Evolutionary conservation across 2,113 vertebrate genomes (phyloP).

Genomic region (Phrynosoma platyrhinos): DNA sequence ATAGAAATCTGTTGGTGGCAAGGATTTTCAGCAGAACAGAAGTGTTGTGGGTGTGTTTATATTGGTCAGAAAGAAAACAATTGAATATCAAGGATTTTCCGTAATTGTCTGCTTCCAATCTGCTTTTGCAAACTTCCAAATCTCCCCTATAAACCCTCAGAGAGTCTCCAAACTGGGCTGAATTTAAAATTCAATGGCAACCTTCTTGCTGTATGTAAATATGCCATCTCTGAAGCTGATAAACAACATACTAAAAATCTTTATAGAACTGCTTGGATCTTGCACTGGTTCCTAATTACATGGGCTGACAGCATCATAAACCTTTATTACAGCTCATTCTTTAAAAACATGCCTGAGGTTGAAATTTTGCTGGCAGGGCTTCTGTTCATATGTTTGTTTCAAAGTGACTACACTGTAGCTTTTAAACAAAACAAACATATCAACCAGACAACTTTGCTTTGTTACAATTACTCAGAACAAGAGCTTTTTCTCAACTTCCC

Average conservation of each 20-base stretch:
- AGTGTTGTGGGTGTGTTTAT: too few relatives aligned
- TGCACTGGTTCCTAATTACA: constrained; percentile 27
- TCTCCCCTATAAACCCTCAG: background rate
- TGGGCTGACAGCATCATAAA: background rate
- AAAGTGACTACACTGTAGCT: too few relatives aligned
- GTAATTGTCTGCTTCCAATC: background rate
- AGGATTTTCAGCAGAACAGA: too few relatives aligned
- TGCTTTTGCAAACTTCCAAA: background rate
- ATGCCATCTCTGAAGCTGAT: background rate
- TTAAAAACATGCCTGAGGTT: background rate
- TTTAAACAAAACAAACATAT: too few relatives aligned
- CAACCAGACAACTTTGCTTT: too few relatives aligned
- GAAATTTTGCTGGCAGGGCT: background rate
- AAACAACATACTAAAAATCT: constrained; percentile 45
- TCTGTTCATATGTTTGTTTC: background rate
- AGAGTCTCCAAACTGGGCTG: background rate
- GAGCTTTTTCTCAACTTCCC: background rate
- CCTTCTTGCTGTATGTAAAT: background rate
- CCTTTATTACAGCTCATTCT: background rate
- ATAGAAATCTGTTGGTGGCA: too few relatives aligned
- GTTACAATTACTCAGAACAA: background rate
- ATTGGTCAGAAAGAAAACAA: background rate
- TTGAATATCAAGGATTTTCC: background rate
- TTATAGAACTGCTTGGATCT: constrained; percentile 5
- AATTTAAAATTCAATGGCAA: background rate